phyloP scores from a whole-genome alignment of 2,113 vertebrate species.

The Daubentonia madagascariensis region DNA sequence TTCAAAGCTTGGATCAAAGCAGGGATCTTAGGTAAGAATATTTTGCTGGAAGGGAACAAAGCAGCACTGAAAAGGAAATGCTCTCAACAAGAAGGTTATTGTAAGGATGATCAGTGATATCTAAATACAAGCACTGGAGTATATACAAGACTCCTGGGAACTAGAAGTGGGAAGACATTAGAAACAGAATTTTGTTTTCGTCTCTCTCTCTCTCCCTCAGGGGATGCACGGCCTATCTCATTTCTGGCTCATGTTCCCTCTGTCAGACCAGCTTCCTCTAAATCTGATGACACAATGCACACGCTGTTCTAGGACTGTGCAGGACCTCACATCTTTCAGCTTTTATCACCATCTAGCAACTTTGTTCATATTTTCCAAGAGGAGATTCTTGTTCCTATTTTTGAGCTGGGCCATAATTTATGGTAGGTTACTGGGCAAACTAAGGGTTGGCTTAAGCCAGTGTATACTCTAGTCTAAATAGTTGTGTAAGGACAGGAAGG shows the following conservation, averaged over 20 bases:
- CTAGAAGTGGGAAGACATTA: background rate
- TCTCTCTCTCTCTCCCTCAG: background rate
- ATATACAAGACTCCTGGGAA: background rate
- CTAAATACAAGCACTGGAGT: background rate
- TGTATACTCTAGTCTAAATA: background rate
- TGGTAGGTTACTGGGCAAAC: background rate
- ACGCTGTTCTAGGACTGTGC: background rate
- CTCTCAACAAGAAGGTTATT: background rate
- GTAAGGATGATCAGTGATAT: background rate
- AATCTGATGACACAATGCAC: background rate
- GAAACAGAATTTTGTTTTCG: slow-evolving; percentile 9
- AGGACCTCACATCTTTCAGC: background rate
- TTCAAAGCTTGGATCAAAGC: background rate
- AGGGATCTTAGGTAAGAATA: background rate
- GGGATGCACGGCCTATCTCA: background rate
- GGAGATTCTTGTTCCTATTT: background rate
- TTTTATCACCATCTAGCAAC: background rate
- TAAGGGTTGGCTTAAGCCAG: background rate
- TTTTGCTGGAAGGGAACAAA: background rate
- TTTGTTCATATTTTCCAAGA: background rate
- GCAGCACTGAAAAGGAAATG: background rate
- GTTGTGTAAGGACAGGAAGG: background rate
- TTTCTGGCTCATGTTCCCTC: background rate
- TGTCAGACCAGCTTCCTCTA: background rate
- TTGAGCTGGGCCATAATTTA: background rate